Conservation (phyloP, 2,888 invertebrate genomes). For the Drosophila setosimentum region DNA sequence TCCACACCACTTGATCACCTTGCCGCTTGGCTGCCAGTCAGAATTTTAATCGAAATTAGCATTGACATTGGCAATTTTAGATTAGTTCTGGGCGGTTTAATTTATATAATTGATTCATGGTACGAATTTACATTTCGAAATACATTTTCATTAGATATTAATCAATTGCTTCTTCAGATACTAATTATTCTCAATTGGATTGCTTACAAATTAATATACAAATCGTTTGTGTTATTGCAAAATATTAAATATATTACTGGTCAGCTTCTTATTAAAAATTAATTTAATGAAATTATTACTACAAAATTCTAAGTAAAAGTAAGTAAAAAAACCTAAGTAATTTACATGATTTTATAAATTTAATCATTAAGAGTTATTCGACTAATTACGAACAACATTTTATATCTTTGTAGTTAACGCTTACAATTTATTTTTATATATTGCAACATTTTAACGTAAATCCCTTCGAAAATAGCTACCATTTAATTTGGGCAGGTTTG, state of each 20-base stretch:
- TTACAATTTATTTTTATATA: neutral
- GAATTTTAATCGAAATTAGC: conserved; percentile 57
- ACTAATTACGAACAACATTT: neutral
- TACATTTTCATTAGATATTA: conserved; percentile 22
- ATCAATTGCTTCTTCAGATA: neutral
- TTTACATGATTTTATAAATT: neutral
- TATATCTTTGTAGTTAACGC: too few relatives aligned
- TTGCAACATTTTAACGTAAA: neutral
- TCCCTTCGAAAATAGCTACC: neutral
- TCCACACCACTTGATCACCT: neutral
- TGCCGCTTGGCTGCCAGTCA: conserved; percentile 12
- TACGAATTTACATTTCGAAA: conserved; percentile 9
- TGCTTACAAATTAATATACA: neutral
- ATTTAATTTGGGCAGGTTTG: neutral
- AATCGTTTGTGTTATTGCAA: too few relatives aligned
- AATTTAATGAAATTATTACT: neutral
- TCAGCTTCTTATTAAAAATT: neutral
- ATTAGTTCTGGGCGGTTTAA: conserved; percentile 52
- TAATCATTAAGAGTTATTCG: neutral
- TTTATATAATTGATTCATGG: conserved; percentile 57
- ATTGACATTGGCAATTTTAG: conserved; percentile 39
- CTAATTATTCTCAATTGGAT: conserved; percentile 30
- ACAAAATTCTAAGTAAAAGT: too few relatives aligned
- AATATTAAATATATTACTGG: neutral
- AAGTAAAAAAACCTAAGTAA: too few relatives aligned